These are phyloP conservation scores for Saturnia pavonia DNA, from an alignment of 2,888 invertebrate species.

Conservation along the genomic window DNA sequence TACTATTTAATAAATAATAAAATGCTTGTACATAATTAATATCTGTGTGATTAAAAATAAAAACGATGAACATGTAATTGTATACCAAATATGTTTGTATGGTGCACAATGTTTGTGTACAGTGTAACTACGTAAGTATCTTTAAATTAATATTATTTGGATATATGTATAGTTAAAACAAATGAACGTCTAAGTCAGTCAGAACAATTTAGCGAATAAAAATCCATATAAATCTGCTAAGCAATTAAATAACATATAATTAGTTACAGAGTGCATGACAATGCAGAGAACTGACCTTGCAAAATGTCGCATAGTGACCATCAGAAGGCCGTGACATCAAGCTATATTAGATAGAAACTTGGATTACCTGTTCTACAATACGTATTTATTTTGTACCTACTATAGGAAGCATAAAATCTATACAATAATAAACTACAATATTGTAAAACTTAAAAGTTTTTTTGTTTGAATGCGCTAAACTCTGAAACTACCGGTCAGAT, in stretches of 20 bases:
- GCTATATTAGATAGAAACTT: neutral
- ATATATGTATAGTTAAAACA: neutral
- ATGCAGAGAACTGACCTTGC: slow-evolving; percentile 24
- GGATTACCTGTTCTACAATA: slow-evolving; percentile 1
- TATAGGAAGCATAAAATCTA: neutral
- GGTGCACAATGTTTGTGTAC: too few species aligned
- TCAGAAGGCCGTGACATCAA: slow-evolving; percentile 11
- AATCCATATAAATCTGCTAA: neutral
- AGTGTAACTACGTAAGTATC: neutral
- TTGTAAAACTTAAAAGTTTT: too few species aligned
- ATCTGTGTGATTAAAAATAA: too few species aligned
- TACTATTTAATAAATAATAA: too few species aligned
- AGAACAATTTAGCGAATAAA: neutral
- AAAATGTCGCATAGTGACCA: slow-evolving; percentile 15
- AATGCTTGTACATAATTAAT: too few species aligned
- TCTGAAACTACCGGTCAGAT: too few species aligned
- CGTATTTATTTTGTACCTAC: neutral
- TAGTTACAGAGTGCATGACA: slow-evolving; percentile 24
- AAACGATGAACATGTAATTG: too few species aligned
- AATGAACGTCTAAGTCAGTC: neutral
- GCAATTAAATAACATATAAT: slow-evolving; percentile 5
- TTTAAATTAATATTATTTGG: neutral
- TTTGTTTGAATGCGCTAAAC: too few species aligned
- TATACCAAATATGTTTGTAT: too few species aligned
- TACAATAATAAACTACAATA: neutral